Percentiles rank a stretch among this genome's conserved stretches.
Conservation (phyloP, 2,797 vertebrate species). For the Hoplostethus mediterraneus region DNA sequence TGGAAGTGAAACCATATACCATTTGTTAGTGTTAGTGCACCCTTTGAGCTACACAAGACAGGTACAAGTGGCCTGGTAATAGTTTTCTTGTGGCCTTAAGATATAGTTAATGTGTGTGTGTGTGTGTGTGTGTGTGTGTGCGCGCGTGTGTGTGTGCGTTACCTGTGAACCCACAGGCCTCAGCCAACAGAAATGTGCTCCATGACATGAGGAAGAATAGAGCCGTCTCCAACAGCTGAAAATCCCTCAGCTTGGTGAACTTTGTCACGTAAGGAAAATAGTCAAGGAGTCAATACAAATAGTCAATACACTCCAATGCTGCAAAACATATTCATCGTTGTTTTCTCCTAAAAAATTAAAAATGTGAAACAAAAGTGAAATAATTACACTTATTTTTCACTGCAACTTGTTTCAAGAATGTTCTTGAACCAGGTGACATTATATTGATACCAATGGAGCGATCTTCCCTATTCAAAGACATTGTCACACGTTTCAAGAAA, state of each 20-base stretch:
- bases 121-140: constrained; percentile 15
- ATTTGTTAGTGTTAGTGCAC: too few relatives aligned
- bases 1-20: too few relatives aligned
- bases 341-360: too few relatives aligned
- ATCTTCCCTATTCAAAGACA: not conserved
- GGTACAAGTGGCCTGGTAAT: too few relatives aligned
- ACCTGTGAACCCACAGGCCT: constrained; percentile 98
- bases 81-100: too few relatives aligned
- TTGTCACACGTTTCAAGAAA: not conserved
- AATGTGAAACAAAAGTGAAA: too few relatives aligned
- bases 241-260: constrained; percentile 96
- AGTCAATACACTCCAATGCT: not conserved
- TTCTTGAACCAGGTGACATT: too few relatives aligned
- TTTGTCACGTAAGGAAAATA: constrained; percentile 91
- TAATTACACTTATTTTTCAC: not conserved
- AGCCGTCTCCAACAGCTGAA: constrained; percentile 94
- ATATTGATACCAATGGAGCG: too few relatives aligned
- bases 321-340: too few relatives aligned
- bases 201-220: constrained; percentile 99
- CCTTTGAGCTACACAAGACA: too few relatives aligned
- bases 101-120: not conserved
- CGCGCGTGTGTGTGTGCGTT: constrained; percentile 35
- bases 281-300: constrained; percentile 69
- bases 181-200: constrained; percentile 97
- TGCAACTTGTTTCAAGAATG: not conserved